A percentile compares a stretch with the other conserved stretches of the same genome.
Evolutionary conservation across 2,888 invertebrate genomes (phyloP).

Genomic region (Eueremaeus valkanovi): DNA sequence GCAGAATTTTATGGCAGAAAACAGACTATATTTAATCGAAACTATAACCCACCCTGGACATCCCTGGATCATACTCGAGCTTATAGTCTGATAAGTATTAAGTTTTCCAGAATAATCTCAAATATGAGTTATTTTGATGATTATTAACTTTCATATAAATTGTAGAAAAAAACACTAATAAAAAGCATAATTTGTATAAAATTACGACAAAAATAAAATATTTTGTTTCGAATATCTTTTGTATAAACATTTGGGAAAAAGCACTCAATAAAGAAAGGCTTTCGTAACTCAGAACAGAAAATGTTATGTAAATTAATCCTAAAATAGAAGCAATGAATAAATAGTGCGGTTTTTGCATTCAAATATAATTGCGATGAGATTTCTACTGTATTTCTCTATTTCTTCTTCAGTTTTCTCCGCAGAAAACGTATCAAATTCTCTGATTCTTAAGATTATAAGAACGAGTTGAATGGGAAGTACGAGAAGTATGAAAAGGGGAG

Average conservation of each 20-base stretch:
- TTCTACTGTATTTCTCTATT: not conserved
- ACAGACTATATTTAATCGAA: too few relatives aligned
- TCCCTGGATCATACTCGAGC: too few relatives aligned
- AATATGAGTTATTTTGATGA: not conserved
- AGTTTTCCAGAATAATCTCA: not conserved
- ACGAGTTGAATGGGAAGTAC: not conserved
- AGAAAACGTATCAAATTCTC: conserved; percentile 10
- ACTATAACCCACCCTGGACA: too few relatives aligned
- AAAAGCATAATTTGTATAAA: not conserved
- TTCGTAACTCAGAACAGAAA: not conserved
- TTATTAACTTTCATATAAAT: not conserved
- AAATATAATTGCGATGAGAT: not conserved
- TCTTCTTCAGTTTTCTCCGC: not conserved
- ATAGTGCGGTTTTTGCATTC: not conserved
- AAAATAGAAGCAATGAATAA: not conserved
- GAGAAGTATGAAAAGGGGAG: conserved; percentile 7
- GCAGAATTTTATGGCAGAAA: too few relatives aligned
- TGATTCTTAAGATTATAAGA: too few relatives aligned
- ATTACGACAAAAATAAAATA: not conserved
- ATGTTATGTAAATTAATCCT: conserved; percentile 15
- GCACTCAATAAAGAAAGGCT: not conserved
- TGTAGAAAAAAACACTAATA: not conserved
- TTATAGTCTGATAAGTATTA: too few relatives aligned
- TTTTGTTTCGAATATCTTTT: not conserved
- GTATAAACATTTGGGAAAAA: not conserved